These are phyloP conservation scores for Synaphobranchus kaupii DNA, from an alignment of 2,797 vertebrate genomes.

Conservation along the genomic window DNA sequence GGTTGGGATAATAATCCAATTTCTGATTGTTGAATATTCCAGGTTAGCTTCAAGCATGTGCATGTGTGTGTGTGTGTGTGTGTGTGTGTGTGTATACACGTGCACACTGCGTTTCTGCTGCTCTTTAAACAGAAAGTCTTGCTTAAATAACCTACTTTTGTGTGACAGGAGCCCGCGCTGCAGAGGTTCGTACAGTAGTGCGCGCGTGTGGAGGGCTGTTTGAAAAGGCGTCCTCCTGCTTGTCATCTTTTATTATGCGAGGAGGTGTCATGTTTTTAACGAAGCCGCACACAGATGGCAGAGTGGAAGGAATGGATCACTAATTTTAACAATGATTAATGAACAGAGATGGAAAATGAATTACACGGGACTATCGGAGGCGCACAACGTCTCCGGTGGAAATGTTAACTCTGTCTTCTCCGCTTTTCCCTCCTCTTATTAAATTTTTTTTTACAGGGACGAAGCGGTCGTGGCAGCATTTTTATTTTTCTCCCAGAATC, in stretches of 20 bases:
- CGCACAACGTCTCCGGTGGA: slow-evolving; percentile 98
- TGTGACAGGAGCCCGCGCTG: slow-evolving; percentile 95
- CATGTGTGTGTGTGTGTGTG: slow-evolving; percentile 26
- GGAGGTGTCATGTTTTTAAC: slow-evolving; percentile 99
- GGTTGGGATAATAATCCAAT: neutral
- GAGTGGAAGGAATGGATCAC: slow-evolving; percentile 99
- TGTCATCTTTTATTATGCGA: slow-evolving; percentile 99
- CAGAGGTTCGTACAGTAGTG: slow-evolving; percentile 79
- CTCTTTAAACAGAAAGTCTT: slow-evolving; percentile 83
- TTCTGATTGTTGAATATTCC: slow-evolving; percentile 19
- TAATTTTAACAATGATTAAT: slow-evolving; percentile 99
- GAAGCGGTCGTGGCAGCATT: slow-evolving; percentile 72
- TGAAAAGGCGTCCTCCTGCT: slow-evolving; percentile 98
- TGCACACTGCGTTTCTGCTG: slow-evolving; percentile 38
- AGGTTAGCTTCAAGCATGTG: slow-evolving; percentile 29
- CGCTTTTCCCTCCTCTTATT: slow-evolving; percentile 61
- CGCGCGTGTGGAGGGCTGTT: slow-evolving; percentile 95
- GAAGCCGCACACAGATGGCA: slow-evolving; percentile 99
- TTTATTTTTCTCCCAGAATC: slow-evolving; percentile 72
- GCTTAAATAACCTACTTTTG: slow-evolving; percentile 99
- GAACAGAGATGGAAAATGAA: slow-evolving; percentile 99
- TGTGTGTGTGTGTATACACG: slow-evolving; percentile 56
- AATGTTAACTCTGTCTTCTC: slow-evolving; percentile 98
- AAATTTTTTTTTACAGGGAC: slow-evolving; percentile 62
- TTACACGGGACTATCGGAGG: slow-evolving; percentile 99